phyloP scores from a whole-genome alignment of 2,113 vertebrate species.

The Plecotus auritus region DNA sequence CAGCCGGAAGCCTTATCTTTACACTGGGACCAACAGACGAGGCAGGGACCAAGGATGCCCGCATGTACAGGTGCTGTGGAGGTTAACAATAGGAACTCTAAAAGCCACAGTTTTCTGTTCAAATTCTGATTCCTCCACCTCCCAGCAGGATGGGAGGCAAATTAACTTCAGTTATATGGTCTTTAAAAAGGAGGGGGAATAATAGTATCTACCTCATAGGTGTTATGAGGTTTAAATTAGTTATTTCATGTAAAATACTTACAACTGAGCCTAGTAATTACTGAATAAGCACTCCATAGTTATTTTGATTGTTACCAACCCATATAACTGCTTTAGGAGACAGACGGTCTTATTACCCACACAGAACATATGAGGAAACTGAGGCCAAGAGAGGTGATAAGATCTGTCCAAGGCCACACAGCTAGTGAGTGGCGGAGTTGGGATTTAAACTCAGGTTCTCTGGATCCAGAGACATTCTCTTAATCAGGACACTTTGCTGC shows the following conservation, averaged over 20 bases:
- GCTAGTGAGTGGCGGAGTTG: neutral
- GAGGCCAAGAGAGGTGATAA: neutral
- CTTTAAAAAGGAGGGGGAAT: neutral
- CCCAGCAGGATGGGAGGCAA: neutral
- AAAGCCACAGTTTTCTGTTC: neutral
- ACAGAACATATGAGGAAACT: neutral
- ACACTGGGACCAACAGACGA: neutral
- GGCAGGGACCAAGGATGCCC: neutral
- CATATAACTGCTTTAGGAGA: neutral
- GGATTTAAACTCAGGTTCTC: neutral
- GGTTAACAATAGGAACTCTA: neutral
- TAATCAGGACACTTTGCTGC: neutral
- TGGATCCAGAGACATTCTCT: neutral
- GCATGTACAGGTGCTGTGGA: neutral
- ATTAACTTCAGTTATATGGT: neutral
- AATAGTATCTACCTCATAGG: neutral
- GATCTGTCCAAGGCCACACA: neutral
- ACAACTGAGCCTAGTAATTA: neutral
- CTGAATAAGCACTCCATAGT: neutral
- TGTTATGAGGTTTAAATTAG: neutral
- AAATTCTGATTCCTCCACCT: neutral
- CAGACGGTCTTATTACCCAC: neutral
- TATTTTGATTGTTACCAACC: neutral
- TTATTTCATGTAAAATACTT: neutral
- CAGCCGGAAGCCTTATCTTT: neutral